Evolutionary conservation across 2,113 vertebrate species (phyloP), one percentile per base, ranked within the genome.

Genomic region (Ciconia maguari): DNA sequence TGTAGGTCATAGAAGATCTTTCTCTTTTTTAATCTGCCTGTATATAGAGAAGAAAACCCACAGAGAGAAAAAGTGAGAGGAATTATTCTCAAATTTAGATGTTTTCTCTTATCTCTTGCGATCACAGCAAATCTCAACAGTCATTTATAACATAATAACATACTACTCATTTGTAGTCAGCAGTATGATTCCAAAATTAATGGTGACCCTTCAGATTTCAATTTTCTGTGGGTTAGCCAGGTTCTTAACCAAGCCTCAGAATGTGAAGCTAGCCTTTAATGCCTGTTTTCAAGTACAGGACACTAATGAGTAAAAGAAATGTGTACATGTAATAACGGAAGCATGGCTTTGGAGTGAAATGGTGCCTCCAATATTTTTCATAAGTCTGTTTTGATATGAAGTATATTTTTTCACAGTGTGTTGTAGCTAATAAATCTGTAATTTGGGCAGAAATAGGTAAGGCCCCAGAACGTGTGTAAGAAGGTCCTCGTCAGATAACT

Each of bases 131-230:
- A 88, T 95, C 85, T 92, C 90, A 92, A 18, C 74, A 91, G 84
- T 87, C 54, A 85, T 94, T 97, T 95, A 72, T 76, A 94, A 84
- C 58, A 54, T 93, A 89, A 91, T 89, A 95, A 29, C 57, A 75
- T 55, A 65, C 7, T 76, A 32, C 51, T 95, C 44, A 42, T 78
- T 95, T 93, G 84, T 36, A 89, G 69, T 78, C 74, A 85, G 44
- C 34, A 72, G 8, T n/a, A 25, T 85, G 77, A 87, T 72, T 94
- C 68, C 42, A 90, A 24, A 95, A 87, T 83, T 94, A 94, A 87
- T 72, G 42, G 7, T 72, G 46, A 94, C 52, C 58, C 32, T 76
- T 89, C 54, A 85, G 48, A 57, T 79, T 83, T 75, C 18, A 61
- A 2, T 82, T 72, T 91, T 87, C 62, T 72, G 8, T 69, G 25